phyloP scores from a whole-genome alignment of 2,888 invertebrate species.

The Alcis repandata region DNA sequence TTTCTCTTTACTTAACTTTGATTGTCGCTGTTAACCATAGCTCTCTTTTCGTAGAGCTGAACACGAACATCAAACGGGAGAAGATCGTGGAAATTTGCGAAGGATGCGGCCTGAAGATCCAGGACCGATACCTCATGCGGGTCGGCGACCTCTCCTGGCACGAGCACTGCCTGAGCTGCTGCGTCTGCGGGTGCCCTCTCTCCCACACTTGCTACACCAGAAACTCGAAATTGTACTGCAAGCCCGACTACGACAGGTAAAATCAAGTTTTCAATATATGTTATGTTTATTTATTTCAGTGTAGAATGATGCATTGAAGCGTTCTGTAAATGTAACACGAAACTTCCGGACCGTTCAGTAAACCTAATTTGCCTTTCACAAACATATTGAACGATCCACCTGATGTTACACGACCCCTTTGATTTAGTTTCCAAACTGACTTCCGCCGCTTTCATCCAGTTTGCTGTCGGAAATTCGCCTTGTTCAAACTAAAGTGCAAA shows the following conservation, averaged over 20 bases:
- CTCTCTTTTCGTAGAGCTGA: constrained; percentile 69
- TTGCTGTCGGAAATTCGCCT: constrained; percentile 23
- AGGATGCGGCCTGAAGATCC: constrained; percentile 97
- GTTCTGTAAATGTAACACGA: too few species aligned
- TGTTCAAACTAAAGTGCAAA: constrained; percentile 40
- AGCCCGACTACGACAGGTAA: constrained; percentile 98
- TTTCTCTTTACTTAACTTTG: constrained; percentile 35
- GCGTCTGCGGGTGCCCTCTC: constrained; percentile 96
- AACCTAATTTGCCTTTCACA: neutral
- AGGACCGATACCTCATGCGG: constrained; percentile 97
- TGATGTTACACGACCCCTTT: constrained; percentile 11
- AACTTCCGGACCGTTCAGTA: constrained; percentile 1
- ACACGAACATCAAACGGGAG: constrained; percentile 90
- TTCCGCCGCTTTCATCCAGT: constrained; percentile 5
- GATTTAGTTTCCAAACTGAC: constrained; percentile 17
- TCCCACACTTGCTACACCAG: constrained; percentile 97
- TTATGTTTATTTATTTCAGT: neutral
- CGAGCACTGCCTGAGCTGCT: constrained; percentile 98
- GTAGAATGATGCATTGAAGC: neutral
- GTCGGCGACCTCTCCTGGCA: constrained; percentile 98
- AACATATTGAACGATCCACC: constrained; percentile 9
- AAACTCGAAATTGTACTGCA: constrained; percentile 98
- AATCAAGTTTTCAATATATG: neutral
- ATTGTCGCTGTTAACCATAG: constrained; percentile 71
- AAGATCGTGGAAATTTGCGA: constrained; percentile 96